Percentiles rank a stretch among this genome's conserved stretches.
Evolutionary conservation across 2,113 vertebrate species (phyloP).

Genomic region (Aplodontia rufa): DNA sequence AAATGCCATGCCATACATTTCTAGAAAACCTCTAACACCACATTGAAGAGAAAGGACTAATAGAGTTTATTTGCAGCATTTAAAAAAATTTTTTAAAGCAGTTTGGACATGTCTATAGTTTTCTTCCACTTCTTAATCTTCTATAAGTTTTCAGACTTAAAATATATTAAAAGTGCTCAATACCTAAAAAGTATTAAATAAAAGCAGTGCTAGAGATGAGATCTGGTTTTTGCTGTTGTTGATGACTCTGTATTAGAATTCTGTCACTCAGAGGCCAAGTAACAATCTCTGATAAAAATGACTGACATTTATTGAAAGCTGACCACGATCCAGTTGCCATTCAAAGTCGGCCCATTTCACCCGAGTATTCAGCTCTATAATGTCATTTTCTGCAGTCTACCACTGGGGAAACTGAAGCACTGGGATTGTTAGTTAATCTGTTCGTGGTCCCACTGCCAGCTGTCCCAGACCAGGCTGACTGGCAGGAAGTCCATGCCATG

Average conservation of each 20-base stretch:
- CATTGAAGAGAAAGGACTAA: background rate
- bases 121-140: background rate
- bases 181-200: background rate
- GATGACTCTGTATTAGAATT: background rate
- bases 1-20: background rate
- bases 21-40: background rate
- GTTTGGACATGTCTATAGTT: background rate
- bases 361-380: accelerated
- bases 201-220: background rate
- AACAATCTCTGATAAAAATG: background rate
- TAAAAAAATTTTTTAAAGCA: background rate
- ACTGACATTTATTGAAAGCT: background rate
- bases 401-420: background rate
- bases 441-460: background rate
- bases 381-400: background rate
- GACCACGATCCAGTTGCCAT: no score
- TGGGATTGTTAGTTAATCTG: background rate
- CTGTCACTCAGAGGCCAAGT: background rate
- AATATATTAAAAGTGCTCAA: no score
- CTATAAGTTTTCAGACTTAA: background rate
- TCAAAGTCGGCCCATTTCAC: background rate
- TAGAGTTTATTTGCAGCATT: background rate
- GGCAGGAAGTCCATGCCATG: background rate
- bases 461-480: background rate
- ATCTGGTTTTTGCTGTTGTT: background rate